Evolutionary conservation across 2,797 vertebrate species (phyloP).

Genomic region (Tangara arthus): DNA sequence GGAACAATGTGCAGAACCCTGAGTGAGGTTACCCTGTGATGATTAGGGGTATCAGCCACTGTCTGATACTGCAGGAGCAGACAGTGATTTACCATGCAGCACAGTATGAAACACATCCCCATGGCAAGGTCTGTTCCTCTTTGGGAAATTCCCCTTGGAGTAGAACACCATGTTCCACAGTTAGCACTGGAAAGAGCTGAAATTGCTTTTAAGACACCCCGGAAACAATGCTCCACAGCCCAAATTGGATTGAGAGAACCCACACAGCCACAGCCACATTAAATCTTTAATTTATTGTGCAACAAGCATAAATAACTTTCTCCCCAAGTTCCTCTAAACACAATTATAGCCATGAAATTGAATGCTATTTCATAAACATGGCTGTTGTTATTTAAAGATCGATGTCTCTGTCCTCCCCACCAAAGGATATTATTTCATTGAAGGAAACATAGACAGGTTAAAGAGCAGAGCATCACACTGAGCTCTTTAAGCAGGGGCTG

Average conservation of each 20-base stretch:
- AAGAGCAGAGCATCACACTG: neutral
- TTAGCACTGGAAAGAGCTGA: neutral
- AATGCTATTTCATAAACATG: neutral
- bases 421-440: neutral
- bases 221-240: accelerated
- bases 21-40: accelerated
- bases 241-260: neutral
- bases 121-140: neutral
- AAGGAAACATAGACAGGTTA: neutral
- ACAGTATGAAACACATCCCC: accelerated
- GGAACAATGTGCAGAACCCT: accelerated
- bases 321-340: neutral
- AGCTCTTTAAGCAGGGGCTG: neutral
- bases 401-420: accelerated
- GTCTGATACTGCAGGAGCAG: neutral
- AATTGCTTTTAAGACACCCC: accelerated
- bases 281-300: conserved; percentile 50
- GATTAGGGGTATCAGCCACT: accelerated
- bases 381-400: neutral
- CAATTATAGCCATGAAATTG: neutral
- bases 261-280: neutral
- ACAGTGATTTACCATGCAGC: neutral
- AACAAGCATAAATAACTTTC: neutral
- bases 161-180: accelerated
- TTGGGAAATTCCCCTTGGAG: neutral